Evolutionary conservation across 2,888 invertebrate genomes (phyloP), one percentile per base, ranked within the genome.

Genomic region (Folsomia candida): DNA sequence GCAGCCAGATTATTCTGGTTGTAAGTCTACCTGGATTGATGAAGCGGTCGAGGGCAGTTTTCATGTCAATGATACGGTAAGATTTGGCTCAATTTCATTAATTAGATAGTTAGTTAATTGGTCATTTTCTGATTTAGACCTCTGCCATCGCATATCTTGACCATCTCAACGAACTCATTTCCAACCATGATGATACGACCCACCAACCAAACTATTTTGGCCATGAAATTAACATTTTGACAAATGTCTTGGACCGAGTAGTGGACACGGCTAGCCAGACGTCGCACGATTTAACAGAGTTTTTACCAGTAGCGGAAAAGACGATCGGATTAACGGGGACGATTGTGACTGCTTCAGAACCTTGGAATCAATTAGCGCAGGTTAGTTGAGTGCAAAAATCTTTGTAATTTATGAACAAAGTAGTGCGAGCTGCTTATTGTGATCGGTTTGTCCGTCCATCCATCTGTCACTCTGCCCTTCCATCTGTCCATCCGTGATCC

Each of bases 211-310:
- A 67, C 27, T 79, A 77, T 57, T 78, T 69, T 60, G 79, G 79
- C 0, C 77, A 79, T 71, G 79, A 79, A 67, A 78, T 79, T 2
- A n/a, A 11, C 1, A 24, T 29, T 18, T 67, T 78, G n/a, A 29
- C 68, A 0, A 61, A 22, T 1, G n/a, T 76, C 11, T 58, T 75
- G n/a, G 65, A 60, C 9, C 11, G 20, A 27, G 64, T 71, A 24
- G 57, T 78, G 0, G 26, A 60, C 2, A 66, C 60, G 24, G 65
- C 72, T 1, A 51, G 29, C 24, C 29, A 59, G 2, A 60, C 63
- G 22, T 47, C 67, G 11, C 18, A 27, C 6, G 28, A n/a, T 6
- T 26, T 62, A 27, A 2, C 18, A 0, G 22, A 70, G 2, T 70
- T 72, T 11, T 69, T 71, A 58, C 26, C 11, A 2, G 25, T 79